phyloP scores from a whole-genome alignment of 2,888 invertebrate species.

The Isoperla grammatica region DNA sequence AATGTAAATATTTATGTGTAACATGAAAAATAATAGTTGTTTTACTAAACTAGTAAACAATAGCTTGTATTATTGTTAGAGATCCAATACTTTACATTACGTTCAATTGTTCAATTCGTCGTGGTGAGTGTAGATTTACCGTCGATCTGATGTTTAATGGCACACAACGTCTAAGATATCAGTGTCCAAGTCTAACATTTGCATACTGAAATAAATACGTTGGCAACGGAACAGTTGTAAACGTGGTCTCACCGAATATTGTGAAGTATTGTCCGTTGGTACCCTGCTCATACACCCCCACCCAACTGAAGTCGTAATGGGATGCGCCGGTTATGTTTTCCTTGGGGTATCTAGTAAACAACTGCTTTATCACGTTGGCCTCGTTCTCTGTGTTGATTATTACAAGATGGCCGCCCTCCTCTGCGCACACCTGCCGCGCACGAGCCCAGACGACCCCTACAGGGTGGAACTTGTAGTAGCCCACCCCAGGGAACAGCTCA shows the following conservation, averaged over 20 bases:
- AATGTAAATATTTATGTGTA: too few relatives aligned
- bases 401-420: conserved; percentile 29
- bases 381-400: conserved; percentile 30
- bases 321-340: conserved; percentile 13
- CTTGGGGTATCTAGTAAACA: conserved; percentile 21
- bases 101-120: too few relatives aligned
- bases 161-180: too few relatives aligned
- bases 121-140: too few relatives aligned
- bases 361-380: conserved; percentile 20
- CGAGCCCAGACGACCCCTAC: background rate
- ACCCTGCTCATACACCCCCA: conserved; percentile 29
- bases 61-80: too few relatives aligned
- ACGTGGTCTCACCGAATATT: background rate
- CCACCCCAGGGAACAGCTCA: conserved; percentile 20
- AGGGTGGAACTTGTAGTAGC: conserved; percentile 24
- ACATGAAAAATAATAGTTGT: too few relatives aligned
- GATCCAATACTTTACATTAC: too few relatives aligned
- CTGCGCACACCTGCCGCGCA: conserved; percentile 13
- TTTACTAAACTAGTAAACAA: too few relatives aligned
- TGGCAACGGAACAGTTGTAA: background rate
- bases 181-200: too few relatives aligned
- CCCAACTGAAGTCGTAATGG: conserved; percentile 13
- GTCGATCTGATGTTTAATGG: too few relatives aligned
- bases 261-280: conserved; percentile 26
- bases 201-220: background rate